Conservation (phyloP, 2,888 invertebrate genomes). For the Branchinecta sandiegonensis region DNA sequence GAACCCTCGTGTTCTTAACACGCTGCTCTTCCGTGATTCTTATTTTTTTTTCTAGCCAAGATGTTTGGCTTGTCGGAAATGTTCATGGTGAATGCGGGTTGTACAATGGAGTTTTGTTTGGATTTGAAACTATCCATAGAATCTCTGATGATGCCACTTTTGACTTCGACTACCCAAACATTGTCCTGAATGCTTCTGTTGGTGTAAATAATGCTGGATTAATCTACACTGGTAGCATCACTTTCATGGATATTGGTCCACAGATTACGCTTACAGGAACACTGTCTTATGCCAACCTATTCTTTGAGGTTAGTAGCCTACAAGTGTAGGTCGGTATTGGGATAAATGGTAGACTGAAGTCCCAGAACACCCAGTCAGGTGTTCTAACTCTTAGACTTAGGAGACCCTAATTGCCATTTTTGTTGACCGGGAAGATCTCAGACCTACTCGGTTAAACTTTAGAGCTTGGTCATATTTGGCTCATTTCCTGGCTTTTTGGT, state of each 20-base stretch:
- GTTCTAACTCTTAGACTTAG: no score
- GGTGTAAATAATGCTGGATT: constrained; percentile 18
- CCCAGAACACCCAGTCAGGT: no score
- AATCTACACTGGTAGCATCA: constrained; percentile 24
- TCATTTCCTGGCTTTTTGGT: no score
- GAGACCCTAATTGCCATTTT: no score
- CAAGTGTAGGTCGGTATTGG: not conserved
- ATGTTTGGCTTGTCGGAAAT: not conserved
- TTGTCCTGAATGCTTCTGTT: not conserved
- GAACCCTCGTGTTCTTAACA: no score
- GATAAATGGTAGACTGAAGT: no score
- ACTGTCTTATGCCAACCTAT: constrained; percentile 23
- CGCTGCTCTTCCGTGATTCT: no score
- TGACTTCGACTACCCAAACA: not conserved
- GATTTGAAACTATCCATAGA: constrained; percentile 3
- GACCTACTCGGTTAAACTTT: no score
- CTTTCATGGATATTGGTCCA: constrained; percentile 27
- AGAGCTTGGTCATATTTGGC: no score
- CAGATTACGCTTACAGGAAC: constrained; percentile 23
- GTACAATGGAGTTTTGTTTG: not conserved
- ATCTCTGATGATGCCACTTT: not conserved
- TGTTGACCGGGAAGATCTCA: no score
- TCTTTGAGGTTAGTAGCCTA: constrained; percentile 18
- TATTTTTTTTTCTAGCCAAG: not conserved
- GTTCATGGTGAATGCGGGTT: not conserved